Base-by-base conservation (phyloP, 2,888 invertebrate species). In the Ophion obscuratus region DNA sequence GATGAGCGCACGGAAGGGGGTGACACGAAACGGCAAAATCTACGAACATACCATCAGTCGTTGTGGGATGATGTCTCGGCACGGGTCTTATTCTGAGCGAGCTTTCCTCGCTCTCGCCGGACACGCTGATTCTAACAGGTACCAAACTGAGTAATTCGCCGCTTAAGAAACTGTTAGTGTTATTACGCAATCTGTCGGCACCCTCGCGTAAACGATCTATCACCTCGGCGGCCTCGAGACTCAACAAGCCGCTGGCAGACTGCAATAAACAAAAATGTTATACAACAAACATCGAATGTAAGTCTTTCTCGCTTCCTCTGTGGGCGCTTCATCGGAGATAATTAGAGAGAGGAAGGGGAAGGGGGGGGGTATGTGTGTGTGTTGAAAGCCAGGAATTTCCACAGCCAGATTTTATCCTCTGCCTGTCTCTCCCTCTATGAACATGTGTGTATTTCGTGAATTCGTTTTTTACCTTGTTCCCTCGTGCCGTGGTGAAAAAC, bases 141-240 rank as follows among this genome's bases (percentile, higher is more conserved):
- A 96, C 95, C 91, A 95, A 93, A 83, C 96, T 95, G 73, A 96
- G 94, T 90, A 96, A 95, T 92, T 97, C 97, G 75, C 97, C 96
- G 61, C 97, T 97, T 64, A 97, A 95, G 92, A 97, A 96, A 93
- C 96, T 97, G 94, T 97, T 97, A 70, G 97, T 97, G 92, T 97
- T 97, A 94, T 97, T 97, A 85, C 97, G 95, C 89, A 97, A 95
- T 93, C 97, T 96, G 90, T 97, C 97, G 9, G 96, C 95, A 66
- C 96, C 96, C 92, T 96, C 96, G 27, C 96, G 95, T 93, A 96
- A 96, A 92, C 96, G 96, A 92, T 96, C 96, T 67, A 96, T 94
- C 70, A 96, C 96, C 90, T 96, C 96, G 2, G 96, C 95, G 0
- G 96, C 95, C 89, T 96, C 96, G 27, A 95, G 91, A 78, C 94